Conservation (phyloP, 1,140 invertebrate genomes). For the Cydia strobilella region DNA sequence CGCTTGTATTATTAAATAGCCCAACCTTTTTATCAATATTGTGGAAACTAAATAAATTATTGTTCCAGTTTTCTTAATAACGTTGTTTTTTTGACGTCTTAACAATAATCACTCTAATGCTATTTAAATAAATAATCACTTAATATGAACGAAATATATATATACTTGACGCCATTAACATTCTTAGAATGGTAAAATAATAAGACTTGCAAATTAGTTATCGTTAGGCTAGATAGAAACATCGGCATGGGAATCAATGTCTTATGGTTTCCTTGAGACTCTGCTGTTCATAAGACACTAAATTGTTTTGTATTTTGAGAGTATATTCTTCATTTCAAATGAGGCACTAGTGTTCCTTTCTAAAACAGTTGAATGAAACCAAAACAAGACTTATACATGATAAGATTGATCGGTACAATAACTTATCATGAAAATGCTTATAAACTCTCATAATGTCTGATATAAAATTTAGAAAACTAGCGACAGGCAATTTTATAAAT, state of each 20-base stretch:
- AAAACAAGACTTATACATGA: too few species aligned
- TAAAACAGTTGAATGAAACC: too few species aligned
- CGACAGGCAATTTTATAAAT: too few species aligned
- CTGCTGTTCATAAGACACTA: too few species aligned
- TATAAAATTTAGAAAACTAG: too few species aligned
- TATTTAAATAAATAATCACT: constrained; percentile 3
- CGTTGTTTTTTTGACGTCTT: neutral
- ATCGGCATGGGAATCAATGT: neutral
- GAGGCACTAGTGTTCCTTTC: too few species aligned
- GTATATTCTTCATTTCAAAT: too few species aligned
- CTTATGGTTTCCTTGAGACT: neutral
- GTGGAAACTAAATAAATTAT: neutral
- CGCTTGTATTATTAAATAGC: too few species aligned
- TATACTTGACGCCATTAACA: constrained; percentile 12
- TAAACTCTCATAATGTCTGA: too few species aligned
- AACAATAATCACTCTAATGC: neutral
- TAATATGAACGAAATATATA: constrained; percentile 12
- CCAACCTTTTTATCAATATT: neutral
- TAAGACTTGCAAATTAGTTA: constrained; percentile 20
- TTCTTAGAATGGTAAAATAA: neutral
- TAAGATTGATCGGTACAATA: too few species aligned
- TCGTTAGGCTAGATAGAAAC: neutral
- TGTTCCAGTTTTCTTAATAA: neutral
- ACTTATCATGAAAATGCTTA: too few species aligned
- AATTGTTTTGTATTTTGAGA: too few species aligned